These are phyloP conservation scores for Pleuronectes platessa DNA, from an alignment of 2,113 vertebrate genomes.

Conservation along the genomic window DNA sequence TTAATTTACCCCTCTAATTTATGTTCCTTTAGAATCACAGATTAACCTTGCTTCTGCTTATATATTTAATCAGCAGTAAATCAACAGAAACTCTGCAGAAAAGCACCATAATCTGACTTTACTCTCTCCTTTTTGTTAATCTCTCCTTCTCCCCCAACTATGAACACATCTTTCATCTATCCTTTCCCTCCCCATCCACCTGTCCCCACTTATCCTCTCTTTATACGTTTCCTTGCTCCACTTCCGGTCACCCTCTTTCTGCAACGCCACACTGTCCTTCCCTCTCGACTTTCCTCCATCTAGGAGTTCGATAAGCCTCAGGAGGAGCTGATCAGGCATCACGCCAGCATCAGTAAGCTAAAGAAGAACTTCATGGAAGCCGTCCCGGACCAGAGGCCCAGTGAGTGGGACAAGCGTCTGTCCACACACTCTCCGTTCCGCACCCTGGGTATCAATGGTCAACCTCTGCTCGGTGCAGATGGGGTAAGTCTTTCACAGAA, in stretches of 20 bases:
- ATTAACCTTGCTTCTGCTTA: conserved; percentile 65
- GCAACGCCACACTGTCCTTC: neutral
- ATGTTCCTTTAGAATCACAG: conserved; percentile 31
- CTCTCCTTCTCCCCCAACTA: conserved; percentile 21
- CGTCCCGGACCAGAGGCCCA: conserved; percentile 88
- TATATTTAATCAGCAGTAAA: conserved; percentile 30
- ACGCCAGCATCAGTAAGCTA: conserved; percentile 95
- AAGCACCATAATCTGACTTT: conserved; percentile 28
- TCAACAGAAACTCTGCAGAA: neutral
- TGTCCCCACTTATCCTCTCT: conserved; percentile 12
- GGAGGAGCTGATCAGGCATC: conserved; percentile 92
- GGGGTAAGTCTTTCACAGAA: conserved; percentile 86
- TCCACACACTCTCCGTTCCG: conserved; percentile 93
- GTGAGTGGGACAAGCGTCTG: conserved; percentile 97
- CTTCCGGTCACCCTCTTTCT: neutral
- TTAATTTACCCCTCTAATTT: conserved; percentile 1
- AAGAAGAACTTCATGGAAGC: conserved; percentile 98
- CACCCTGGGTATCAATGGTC: conserved; percentile 76
- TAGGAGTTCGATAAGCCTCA: conserved; percentile 94
- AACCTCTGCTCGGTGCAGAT: conserved; percentile 77
- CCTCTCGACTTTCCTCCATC: neutral
- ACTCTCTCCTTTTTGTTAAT: conserved; percentile 19
- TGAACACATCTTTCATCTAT: neutral
- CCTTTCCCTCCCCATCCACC: neutral
- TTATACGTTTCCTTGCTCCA: neutral